Evolutionary conservation across 2,113 vertebrate genomes (phyloP).

Genomic region (Rhinichthys klamathensis): DNA sequence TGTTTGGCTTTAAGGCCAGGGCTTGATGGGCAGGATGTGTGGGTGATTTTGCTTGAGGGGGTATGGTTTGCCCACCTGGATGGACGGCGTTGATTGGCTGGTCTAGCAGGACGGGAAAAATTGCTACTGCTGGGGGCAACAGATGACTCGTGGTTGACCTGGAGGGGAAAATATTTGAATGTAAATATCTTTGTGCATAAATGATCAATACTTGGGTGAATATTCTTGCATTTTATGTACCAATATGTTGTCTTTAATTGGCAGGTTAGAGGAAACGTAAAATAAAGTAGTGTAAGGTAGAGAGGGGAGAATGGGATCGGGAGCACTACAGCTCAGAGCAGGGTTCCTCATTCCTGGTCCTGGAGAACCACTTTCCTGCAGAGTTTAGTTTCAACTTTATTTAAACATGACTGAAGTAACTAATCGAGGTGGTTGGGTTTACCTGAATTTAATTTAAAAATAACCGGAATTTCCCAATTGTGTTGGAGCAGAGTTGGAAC

Average conservation of each 20-base stretch:
- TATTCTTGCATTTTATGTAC: not conserved
- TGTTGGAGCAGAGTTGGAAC: not conserved
- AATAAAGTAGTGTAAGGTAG: not conserved
- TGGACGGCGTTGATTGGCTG: conserved; percentile 90
- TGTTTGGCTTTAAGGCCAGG: conserved; percentile 67
- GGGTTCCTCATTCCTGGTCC: not conserved
- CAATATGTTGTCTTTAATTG: not conserved
- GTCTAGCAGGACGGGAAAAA: conserved; percentile 92
- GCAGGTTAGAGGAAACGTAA: not conserved
- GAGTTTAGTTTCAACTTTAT: not conserved
- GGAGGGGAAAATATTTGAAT: conserved; percentile 19
- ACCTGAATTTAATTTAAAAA: not conserved
- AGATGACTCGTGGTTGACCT: conserved; percentile 66
- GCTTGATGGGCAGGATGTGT: conserved; percentile 66
- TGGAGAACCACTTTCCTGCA: not conserved
- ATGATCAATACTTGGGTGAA: not conserved
- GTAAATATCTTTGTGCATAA: conserved; percentile 2
- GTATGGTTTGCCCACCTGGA: conserved; percentile 89
- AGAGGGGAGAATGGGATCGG: not conserved
- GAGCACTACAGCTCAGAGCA: not conserved
- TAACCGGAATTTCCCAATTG: not conserved
- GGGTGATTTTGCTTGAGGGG: conserved; percentile 64
- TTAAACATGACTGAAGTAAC: not conserved
- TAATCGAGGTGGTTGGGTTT: not conserved
- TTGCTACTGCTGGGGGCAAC: conserved; percentile 71